phyloP scores from a whole-genome alignment of 2,888 invertebrate species.

The Tinea trinotella region DNA sequence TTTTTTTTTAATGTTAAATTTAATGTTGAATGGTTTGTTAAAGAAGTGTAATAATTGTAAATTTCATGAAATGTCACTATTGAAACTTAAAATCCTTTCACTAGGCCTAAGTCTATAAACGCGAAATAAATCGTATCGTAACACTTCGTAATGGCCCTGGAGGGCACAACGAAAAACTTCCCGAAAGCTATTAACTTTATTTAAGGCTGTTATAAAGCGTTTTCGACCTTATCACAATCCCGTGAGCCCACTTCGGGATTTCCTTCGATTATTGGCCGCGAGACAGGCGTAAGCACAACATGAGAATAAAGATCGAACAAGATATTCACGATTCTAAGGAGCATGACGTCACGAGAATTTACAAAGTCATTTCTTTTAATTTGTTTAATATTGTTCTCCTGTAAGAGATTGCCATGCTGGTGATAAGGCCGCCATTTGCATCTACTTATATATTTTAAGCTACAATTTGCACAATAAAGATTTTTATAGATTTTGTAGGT shows the following conservation, averaged over 20 bases:
- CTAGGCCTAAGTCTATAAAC: conserved; percentile 54
- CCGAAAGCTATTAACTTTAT: conserved; percentile 65
- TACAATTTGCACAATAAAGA: too few species aligned
- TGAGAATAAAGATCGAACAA: not conserved
- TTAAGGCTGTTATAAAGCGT: conserved; percentile 67
- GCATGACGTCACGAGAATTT: too few species aligned
- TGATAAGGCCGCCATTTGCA: too few species aligned
- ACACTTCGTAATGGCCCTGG: conserved; percentile 58
- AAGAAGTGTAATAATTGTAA: not conserved
- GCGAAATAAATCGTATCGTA: conserved; percentile 61
- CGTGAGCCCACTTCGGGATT: conserved; percentile 45
- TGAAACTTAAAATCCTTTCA: conserved; percentile 42
- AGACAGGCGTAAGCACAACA: not conserved
- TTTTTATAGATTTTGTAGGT: too few species aligned
- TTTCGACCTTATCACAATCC: conserved; percentile 63
- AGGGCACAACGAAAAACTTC: conserved; percentile 65
- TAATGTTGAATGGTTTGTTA: not conserved
- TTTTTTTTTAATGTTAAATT: not conserved
- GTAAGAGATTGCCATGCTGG: too few species aligned
- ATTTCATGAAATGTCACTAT: not conserved
- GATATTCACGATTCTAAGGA: not conserved
- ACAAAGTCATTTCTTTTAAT: too few species aligned
- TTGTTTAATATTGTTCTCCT: too few species aligned
- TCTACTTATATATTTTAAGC: too few species aligned
- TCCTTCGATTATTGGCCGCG: conserved; percentile 45